These are phyloP conservation scores for Drosophila melanosoma DNA, from an alignment of 2,888 invertebrate species.

Conservation along the genomic window DNA sequence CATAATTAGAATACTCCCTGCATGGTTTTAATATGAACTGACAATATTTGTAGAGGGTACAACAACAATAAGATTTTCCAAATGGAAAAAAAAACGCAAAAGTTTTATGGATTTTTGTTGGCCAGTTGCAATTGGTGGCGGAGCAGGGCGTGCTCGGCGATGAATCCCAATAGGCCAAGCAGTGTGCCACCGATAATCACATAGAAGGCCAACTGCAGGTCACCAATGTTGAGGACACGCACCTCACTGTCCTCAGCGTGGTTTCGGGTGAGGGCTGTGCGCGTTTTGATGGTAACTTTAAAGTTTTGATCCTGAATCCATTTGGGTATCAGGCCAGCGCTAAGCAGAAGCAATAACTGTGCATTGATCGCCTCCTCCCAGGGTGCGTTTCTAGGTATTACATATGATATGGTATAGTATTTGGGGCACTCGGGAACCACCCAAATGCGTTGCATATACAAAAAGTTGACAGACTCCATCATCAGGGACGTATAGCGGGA, in stretches of 20 bases:
- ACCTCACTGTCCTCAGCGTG: constrained; percentile 45
- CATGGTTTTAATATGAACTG: neutral
- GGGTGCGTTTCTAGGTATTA: constrained; percentile 82
- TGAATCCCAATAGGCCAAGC: constrained; percentile 60
- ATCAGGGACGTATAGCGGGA: constrained; percentile 79
- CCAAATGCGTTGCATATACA: constrained; percentile 73
- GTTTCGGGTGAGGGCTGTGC: constrained; percentile 12
- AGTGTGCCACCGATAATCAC: constrained; percentile 81
- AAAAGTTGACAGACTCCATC: constrained; percentile 76
- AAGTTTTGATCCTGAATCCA: constrained; percentile 82
- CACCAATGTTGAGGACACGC: constrained; percentile 81
- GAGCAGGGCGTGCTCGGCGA: constrained; percentile 56
- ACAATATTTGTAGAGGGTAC: neutral
- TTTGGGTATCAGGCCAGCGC: constrained; percentile 83
- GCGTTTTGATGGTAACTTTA: constrained; percentile 58
- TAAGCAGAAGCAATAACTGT: constrained; percentile 77
- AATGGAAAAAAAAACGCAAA: neutral
- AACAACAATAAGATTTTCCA: neutral
- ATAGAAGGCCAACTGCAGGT: constrained; percentile 84
- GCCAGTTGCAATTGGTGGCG: neutral
- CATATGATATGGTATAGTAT: constrained; percentile 84
- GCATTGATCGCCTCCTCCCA: constrained; percentile 82
- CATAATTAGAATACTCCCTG: neutral
- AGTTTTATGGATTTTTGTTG: constrained; percentile 8
- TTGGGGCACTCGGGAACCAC: constrained; percentile 84